These are phyloP conservation scores for Urocitellus parryii DNA, from an alignment of 2,113 vertebrate species.

Conservation along the genomic window DNA sequence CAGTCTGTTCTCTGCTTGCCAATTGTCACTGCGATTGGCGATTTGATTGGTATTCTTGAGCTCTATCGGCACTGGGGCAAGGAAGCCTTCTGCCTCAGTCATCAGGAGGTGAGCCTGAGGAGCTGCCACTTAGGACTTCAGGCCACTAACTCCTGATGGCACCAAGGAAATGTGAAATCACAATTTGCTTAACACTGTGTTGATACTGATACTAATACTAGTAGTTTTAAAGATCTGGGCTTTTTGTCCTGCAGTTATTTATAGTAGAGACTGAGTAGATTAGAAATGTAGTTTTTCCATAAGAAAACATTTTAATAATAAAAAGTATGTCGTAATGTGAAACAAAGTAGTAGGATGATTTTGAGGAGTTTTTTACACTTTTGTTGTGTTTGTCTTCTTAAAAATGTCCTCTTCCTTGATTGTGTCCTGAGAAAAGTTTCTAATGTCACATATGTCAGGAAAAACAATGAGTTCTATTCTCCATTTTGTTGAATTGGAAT, in stretches of 20 bases:
- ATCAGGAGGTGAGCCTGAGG: constrained; percentile 93
- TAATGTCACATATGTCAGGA: fast-evolving
- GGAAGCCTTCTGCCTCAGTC: constrained; percentile 95
- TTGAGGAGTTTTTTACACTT: not conserved
- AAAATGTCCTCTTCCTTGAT: not conserved
- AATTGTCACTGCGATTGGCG: constrained; percentile 97
- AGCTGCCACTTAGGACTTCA: fast-evolving
- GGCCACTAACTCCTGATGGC: fast-evolving
- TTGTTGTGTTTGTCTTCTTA: not conserved
- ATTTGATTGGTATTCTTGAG: constrained; percentile 97
- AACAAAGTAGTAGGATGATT: not conserved
- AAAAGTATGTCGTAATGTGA: not conserved
- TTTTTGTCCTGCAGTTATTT: not conserved
- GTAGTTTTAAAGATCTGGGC: not conserved
- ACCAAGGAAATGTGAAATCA: not conserved
- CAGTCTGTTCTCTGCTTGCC: constrained; percentile 98
- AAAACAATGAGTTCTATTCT: not conserved
- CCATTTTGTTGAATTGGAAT: fast-evolving
- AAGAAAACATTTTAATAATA: not conserved
- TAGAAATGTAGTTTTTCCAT: not conserved
- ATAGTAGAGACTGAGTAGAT: not conserved
- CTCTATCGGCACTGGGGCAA: constrained; percentile 96
- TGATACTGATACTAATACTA: not conserved
- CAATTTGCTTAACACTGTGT: not conserved
- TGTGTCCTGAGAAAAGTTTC: fast-evolving